Evolutionary conservation across 2,797 vertebrate genomes (phyloP).

Genomic region (Spinibarbus caldwelli): DNA sequence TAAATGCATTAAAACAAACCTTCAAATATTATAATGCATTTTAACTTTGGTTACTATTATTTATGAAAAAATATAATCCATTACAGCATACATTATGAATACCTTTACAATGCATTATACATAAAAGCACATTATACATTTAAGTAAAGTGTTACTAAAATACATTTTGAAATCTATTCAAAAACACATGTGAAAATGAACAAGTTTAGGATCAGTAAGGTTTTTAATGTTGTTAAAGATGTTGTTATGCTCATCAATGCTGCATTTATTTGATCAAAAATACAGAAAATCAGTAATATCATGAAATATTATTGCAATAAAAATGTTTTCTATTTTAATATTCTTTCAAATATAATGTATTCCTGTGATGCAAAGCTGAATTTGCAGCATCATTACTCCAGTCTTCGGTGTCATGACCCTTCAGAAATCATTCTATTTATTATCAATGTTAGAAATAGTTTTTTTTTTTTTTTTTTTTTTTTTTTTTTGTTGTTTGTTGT

Average conservation of each 20-base stretch:
- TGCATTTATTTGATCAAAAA: not conserved
- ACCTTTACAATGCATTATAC: not conserved
- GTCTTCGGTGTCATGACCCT: not conserved
- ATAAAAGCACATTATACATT: not conserved
- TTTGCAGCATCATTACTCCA: not conserved
- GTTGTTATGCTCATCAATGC: not conserved
- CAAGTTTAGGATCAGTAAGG: too few species aligned
- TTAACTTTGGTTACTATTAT: not conserved
- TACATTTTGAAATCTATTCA: not conserved
- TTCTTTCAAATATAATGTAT: not conserved
- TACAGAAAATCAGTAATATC: not conserved
- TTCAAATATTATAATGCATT: not conserved
- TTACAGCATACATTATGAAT: not conserved
- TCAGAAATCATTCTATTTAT: not conserved
- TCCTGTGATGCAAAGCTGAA: not conserved
- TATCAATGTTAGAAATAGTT: not conserved
- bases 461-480: not conserved
- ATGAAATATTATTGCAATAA: not conserved
- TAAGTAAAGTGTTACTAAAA: too few species aligned
- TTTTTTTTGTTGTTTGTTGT: too few species aligned
- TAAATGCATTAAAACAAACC: not conserved
- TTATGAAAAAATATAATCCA: not conserved
- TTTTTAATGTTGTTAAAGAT: too few species aligned
- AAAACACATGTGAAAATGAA: not conserved
- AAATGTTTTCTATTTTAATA: not conserved